Evolutionary conservation across 1,140 invertebrate genomes (phyloP).

Genomic region (Pollicipes pollicipes): DNA sequence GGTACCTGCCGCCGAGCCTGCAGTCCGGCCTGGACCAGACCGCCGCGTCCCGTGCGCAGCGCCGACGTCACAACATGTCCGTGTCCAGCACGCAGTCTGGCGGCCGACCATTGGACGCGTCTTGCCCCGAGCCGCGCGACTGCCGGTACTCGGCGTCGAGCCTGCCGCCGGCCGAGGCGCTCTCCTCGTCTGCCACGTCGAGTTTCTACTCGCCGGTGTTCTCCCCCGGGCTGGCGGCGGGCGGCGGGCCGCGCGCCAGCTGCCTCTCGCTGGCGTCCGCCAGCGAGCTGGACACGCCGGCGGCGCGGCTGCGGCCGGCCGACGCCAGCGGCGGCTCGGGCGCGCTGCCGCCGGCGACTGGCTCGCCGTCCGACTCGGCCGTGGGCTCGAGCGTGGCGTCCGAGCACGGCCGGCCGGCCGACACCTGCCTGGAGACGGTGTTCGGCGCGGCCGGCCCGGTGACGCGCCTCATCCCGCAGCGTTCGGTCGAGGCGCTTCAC

Average conservation of each 20-base stretch:
- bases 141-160: too few relatives aligned
- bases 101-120: too few relatives aligned
- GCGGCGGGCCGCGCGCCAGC: too few relatives aligned
- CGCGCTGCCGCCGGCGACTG: too few relatives aligned
- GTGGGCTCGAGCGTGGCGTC: neutral
- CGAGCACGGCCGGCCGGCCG: neutral
- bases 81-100: neutral
- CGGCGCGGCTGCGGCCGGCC: neutral
- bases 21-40: too few relatives aligned
- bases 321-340: neutral
- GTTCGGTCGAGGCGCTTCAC: conserved; percentile 3
- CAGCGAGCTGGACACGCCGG: neutral
- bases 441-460: neutral
- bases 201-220: too few relatives aligned
- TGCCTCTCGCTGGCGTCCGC: neutral
- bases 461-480: neutral
- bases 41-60: too few relatives aligned
- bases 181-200: too few relatives aligned
- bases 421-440: conserved; percentile 4
- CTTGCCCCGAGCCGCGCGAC: too few relatives aligned
- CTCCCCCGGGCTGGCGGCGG: neutral
- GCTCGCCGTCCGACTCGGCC: neutral
- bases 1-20: too few relatives aligned
- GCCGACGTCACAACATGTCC: too few relatives aligned
- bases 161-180: too few relatives aligned